These are phyloP conservation scores for Hydropsyche tenuis DNA, from an alignment of 1,140 invertebrate species.

Conservation along the genomic window DNA sequence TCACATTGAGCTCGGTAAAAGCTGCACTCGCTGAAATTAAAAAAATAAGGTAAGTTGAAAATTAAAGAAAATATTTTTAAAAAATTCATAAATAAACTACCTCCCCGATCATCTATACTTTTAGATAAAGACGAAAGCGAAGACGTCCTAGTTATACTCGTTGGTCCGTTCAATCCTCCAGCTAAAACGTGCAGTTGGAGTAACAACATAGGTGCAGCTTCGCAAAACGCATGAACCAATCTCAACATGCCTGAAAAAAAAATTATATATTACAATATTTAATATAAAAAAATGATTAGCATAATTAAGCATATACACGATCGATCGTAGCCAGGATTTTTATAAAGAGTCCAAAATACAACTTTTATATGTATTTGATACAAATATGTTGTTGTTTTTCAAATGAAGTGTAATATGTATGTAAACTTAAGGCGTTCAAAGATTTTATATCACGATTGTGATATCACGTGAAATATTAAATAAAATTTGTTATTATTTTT, in stretches of 20 bases:
- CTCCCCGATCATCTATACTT: conserved; percentile 40
- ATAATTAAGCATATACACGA: no score
- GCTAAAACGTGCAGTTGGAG: conserved; percentile 81
- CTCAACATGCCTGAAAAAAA: conserved; percentile 70
- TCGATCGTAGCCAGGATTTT: no score
- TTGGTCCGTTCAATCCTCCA: conserved; percentile 53
- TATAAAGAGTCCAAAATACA: background rate
- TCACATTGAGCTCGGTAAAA: conserved; percentile 77
- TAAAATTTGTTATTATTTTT: no score
- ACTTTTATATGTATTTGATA: no score
- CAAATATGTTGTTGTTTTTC: no score
- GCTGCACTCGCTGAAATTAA: conserved; percentile 64
- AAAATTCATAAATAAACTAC: conserved; percentile 22
- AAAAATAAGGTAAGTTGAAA: conserved; percentile 15
- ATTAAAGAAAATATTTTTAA: background rate
- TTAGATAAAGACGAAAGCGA: conserved; percentile 31
- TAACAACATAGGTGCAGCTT: conserved; percentile 86
- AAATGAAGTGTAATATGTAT: no score
- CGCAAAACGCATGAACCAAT: conserved; percentile 84
- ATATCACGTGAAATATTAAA: no score
- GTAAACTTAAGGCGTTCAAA: no score
- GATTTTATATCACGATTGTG: no score
- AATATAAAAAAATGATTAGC: no score
- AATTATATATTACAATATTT: conserved; percentile 3
- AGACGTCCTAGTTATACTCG: conserved; percentile 26